A percentile compares a stretch with the other conserved stretches of the same genome.
phyloP scores from a whole-genome alignment of 2,113 vertebrate genomes.

The Platichthys flesus region DNA sequence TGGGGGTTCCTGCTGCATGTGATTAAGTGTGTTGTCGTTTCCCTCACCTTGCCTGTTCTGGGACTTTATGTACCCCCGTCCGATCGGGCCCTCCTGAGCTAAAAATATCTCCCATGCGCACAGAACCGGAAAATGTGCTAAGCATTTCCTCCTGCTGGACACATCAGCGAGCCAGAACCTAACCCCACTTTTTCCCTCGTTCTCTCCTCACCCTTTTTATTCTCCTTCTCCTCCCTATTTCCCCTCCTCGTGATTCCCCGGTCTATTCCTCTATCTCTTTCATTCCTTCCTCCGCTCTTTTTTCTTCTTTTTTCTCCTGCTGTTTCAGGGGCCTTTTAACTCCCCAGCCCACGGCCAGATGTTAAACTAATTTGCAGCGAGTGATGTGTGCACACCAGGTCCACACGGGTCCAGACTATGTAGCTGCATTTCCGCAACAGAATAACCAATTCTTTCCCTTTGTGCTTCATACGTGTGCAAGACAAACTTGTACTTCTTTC shows the following conservation, averaged over 20 bases:
- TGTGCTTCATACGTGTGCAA: constrained; percentile 26
- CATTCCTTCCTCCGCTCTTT: constrained; percentile 41
- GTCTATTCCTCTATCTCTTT: constrained; percentile 52
- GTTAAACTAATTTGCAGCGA: constrained; percentile 81
- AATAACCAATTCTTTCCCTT: constrained; percentile 43
- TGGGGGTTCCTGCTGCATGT: constrained; percentile 70
- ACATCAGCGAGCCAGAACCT: constrained; percentile 70
- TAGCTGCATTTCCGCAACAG: constrained; percentile 40
- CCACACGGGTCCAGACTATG: constrained; percentile 41
- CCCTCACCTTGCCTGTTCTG: constrained; percentile 68
- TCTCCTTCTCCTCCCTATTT: constrained; percentile 42
- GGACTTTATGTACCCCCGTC: constrained; percentile 82
- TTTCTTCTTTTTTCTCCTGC: constrained; percentile 19
- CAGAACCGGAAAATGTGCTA: constrained; percentile 82
- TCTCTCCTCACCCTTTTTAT: constrained; percentile 62
- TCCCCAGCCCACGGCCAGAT: constrained; percentile 80
- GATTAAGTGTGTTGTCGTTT: constrained; percentile 74
- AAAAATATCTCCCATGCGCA: constrained; percentile 83
- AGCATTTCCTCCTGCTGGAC: constrained; percentile 86
- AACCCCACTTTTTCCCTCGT: constrained; percentile 70
- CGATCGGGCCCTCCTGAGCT: constrained; percentile 79
- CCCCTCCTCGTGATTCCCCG: constrained; percentile 17
- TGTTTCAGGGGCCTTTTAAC: constrained; percentile 47
- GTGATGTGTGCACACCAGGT: constrained; percentile 61
- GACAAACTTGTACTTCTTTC: not conserved